These are phyloP conservation scores for Notothenia rossii DNA, from an alignment of 2,113 vertebrate genomes.

Conservation along the genomic window DNA sequence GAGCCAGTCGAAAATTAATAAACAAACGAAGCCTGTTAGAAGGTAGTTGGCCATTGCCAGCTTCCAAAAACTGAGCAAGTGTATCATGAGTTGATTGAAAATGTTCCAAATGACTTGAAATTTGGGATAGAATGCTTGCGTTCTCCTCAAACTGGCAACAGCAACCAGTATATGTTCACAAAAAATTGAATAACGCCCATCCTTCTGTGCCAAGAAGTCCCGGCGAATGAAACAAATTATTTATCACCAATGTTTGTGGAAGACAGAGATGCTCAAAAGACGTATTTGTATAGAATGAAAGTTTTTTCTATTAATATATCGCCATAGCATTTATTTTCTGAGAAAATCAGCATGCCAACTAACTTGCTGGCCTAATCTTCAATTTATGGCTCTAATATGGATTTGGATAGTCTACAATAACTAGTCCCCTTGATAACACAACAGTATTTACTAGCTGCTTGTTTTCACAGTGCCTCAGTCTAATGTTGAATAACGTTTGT, in stretches of 20 bases:
- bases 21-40: conserved; percentile 45
- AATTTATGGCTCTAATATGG: conserved; percentile 24
- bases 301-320: too few species aligned
- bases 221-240: conserved; percentile 39
- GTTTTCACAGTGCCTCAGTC: background rate
- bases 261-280: conserved; percentile 16
- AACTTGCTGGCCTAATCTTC: background rate
- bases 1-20: conserved; percentile 44
- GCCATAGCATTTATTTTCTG: background rate
- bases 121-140: conserved; percentile 43
- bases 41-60: conserved; percentile 34
- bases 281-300: background rate
- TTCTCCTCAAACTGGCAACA: conserved; percentile 50
- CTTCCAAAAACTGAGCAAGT: conserved; percentile 42
- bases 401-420: conserved; percentile 19
- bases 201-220: conserved; percentile 53
- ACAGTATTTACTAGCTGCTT: background rate
- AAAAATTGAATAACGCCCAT: conserved; percentile 37
- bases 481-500: background rate
- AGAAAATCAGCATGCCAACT: background rate
- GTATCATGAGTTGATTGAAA: conserved; percentile 53
- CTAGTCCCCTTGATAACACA: background rate
- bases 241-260: conserved; percentile 37
- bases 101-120: conserved; percentile 50
- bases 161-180: conserved; percentile 38